Evolutionary conservation across 2,113 vertebrate species (phyloP), one percentile per base, ranked within the genome.

Genomic region (Atrichornis clamosus): DNA sequence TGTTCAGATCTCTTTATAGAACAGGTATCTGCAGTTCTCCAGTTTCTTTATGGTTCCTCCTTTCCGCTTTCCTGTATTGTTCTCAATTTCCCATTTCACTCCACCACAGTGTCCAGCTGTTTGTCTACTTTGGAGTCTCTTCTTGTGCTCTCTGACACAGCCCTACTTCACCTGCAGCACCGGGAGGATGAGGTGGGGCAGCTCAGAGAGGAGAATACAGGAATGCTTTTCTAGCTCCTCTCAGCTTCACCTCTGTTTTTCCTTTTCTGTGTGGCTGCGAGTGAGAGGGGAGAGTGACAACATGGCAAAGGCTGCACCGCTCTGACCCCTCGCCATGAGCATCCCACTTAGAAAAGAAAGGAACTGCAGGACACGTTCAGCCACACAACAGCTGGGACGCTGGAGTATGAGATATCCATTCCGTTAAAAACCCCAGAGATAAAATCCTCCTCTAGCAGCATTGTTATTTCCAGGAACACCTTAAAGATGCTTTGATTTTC

Each of bases 381-480:
- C 68, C 77, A 72, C 81, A 72, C 69, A 52, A 37, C 69, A 87
- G 70, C 84, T 21, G 7, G 32, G 77, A n/a, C 32, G 26, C 50
- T 64, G 70, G 64, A 72, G 78, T 19, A 2, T 4, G 26, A 93
- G 65, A 33, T 13, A 85, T 35, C 75, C 50, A 56, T 13, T 53
- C 79, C 76, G 75, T 81, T 90, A 70, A 93, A 78, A 84, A 89
- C 42, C 77, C 63, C 39, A 9, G 10, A 92, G 77, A 84, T 53
- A 84, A 94, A 91, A 89, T 65, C 73, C 84, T 95, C 69, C 58
- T 82, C 93, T 7, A 32, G 33, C 1, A 0, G 49, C 84, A 84
- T 50, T 94, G 86, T 83, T 83, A 64, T 92, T 94, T 95, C 55
- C 95, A 95, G 65, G 46, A 88, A 76, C 75, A 78, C 65, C 89